Base-by-base conservation (phyloP, 2,888 invertebrate species). In the Amaurobius ferox region DNA sequence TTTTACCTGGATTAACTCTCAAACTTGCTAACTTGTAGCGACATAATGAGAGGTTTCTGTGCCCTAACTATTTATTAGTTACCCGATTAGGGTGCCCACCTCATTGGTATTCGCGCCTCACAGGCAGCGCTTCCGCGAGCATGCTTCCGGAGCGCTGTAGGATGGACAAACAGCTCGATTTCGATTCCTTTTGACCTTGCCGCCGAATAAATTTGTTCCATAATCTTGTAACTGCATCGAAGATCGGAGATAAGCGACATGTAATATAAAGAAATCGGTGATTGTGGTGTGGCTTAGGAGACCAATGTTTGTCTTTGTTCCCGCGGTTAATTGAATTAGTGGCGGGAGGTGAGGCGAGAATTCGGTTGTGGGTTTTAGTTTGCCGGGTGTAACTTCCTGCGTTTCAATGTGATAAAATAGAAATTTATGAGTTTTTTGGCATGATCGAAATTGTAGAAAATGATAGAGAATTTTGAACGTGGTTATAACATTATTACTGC, bases 141-240 rank as follows among this genome's bases (percentile, higher is more conserved):
- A 77, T 39, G 39, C 77, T 85, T 85, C 83, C 83, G 77, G 71
- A 71, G 77, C 16, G 32, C 29, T 1, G 0, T 44, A 3, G 11
- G 11, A 11, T 3, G 23, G 55, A 29, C 23, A 68, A 40, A 83
- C 29, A 74, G n/a, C 66, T 72, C 19, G 55, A 55, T 35, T 72
- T 72, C n/a, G 64, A 62, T 62, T 48, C 32, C 64, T 70, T 80
- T 64, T 85, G 71, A 85, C 83, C 83, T 85, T 85, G 76, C 80
- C 80, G 79, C 64, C 19, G 72, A 67, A 85, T 85, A 67, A 77
- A 85, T 77, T 85, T 77, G 77, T 77, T 66, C 61, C 55, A 23
- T 19, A 1, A 23, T n/a, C 19, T 23, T 55, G 55, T 55, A 16
- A 9, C 9, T 35, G 35, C 35, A 35, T 35, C 35, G 35, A 9